Evolutionary conservation across 2,797 vertebrate species (phyloP).

Genomic region (Gallinago stenura): DNA sequence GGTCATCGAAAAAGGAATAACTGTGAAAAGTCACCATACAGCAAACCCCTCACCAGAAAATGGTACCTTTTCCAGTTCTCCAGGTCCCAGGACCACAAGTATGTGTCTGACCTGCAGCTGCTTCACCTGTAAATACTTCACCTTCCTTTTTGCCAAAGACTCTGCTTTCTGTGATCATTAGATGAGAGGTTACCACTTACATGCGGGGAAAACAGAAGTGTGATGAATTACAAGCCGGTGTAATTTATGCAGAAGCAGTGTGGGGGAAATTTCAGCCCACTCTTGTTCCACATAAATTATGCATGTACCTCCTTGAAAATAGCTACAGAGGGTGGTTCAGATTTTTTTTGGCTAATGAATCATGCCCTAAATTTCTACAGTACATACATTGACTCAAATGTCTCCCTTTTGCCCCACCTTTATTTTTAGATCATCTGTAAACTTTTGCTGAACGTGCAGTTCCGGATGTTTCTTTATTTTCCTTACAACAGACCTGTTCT

Average conservation of each 20-base stretch:
- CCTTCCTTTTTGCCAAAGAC: neutral
- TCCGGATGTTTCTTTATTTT: conserved; percentile 9
- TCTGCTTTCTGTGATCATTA: neutral
- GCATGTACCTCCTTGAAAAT: conserved; percentile 57
- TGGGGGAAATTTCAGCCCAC: conserved; percentile 64
- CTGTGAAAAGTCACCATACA: neutral
- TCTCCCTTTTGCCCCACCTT: conserved; percentile 60
- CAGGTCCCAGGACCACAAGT: neutral
- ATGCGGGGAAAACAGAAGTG: conserved; percentile 9
- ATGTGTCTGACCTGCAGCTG: accelerated
- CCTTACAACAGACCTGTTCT: neutral
- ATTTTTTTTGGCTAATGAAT: conserved; percentile 58
- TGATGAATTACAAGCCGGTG: conserved; percentile 36
- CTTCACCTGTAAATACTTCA: neutral
- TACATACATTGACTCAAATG: conserved; percentile 53
- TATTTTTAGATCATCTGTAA: conserved; percentile 56
- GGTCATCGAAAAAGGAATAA: neutral
- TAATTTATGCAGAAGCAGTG: conserved; percentile 68
- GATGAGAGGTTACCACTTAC: conserved; percentile 45
- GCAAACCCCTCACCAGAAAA: neutral
- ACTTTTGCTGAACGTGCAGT: conserved; percentile 17
- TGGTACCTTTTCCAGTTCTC: neutral
- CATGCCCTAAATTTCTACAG: conserved; percentile 51
- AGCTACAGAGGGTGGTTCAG: conserved; percentile 34
- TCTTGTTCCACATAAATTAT: conserved; percentile 65